Percentiles rank a stretch among this genome's conserved stretches.
phyloP scores from a whole-genome alignment of 2,113 vertebrate species.

The Myiozetetes cayanensis region DNA sequence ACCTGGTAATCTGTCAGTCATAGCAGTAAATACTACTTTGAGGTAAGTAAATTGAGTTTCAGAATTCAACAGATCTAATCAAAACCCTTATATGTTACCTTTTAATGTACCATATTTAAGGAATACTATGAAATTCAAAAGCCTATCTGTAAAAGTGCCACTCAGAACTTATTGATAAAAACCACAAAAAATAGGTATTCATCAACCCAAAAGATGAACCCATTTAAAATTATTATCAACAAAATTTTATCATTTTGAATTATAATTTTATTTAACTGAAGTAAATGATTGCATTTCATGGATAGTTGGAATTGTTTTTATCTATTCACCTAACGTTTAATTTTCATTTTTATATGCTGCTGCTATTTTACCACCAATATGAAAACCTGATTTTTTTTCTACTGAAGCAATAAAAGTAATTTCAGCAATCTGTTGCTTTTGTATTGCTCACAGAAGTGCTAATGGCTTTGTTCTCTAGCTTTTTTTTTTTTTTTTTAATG shows the following conservation, averaged over 20 bases:
- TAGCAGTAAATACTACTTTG: neutral
- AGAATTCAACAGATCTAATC: neutral
- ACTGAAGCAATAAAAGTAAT: neutral
- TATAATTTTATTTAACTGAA: neutral
- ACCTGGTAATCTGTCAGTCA: neutral
- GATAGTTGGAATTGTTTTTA: neutral
- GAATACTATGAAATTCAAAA: neutral
- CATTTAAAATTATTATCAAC: neutral
- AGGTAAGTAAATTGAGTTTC: neutral
- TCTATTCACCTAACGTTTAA: neutral
- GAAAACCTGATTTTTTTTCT: neutral
- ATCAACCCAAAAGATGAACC: neutral
- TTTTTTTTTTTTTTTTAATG: neutral
- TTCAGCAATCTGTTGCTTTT: neutral
- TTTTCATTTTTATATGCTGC: neutral
- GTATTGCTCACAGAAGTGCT: neutral
- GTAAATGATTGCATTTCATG: neutral
- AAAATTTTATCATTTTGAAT: neutral
- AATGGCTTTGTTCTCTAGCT: neutral
- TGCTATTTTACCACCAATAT: neutral
- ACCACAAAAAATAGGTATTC: neutral
- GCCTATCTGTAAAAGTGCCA: neutral
- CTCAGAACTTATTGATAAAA: neutral
- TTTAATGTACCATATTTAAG: neutral
- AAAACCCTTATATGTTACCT: neutral